Evolutionary conservation across 2,888 invertebrate genomes (phyloP), one percentile per base, ranked within the genome.

Genomic region (Ariolimax columbianus): DNA sequence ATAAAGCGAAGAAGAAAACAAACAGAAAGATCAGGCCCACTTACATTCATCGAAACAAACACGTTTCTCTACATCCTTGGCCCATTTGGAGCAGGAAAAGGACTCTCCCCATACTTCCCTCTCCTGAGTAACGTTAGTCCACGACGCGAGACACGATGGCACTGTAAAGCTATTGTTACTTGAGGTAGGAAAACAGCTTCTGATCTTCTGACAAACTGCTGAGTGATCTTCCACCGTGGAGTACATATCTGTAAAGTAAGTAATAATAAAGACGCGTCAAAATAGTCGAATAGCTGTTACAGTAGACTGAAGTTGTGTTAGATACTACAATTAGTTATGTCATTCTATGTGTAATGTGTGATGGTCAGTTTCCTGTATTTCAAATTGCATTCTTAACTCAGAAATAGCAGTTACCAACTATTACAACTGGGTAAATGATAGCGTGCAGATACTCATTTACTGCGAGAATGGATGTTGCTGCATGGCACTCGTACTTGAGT

Each of bases 41-140:
- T 80, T 66, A 86, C 86, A 86, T 79, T 78, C 59, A 51, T 82
- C 70, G 23, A 30, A 59, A 40, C 86, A 86, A 11, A 59, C 47
- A 26, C 33, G 79, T 19, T 83, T 40, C 23, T 38, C 86, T 26
- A 83, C 75, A 23, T 86, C 30, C 3, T n/a, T 43, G 6, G 79
- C 66, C 83, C 83, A 86, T 23, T 26, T 73, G 26, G 3, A 23
- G 51, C 86, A 86, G 66, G 77, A 82, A 70, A 81, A 82, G 6
- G n/a, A 38, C 40, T 86, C 63, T 19, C 83, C 83, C 47, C 47
- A 51, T 1, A 63, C 36, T 40, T 55, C 47, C 38, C 40, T 68
- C 47, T 30, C 30, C 30, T n/a, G 43, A 19, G 70, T 79, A 14
- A 63, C 63, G 30, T 73, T 79, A 4, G 33, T 33, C 79, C 82